A percentile compares a stretch with the other conserved stretches of the same genome.
phyloP scores from a whole-genome alignment of 2,888 invertebrate species.

The Euplexia lucipara region DNA sequence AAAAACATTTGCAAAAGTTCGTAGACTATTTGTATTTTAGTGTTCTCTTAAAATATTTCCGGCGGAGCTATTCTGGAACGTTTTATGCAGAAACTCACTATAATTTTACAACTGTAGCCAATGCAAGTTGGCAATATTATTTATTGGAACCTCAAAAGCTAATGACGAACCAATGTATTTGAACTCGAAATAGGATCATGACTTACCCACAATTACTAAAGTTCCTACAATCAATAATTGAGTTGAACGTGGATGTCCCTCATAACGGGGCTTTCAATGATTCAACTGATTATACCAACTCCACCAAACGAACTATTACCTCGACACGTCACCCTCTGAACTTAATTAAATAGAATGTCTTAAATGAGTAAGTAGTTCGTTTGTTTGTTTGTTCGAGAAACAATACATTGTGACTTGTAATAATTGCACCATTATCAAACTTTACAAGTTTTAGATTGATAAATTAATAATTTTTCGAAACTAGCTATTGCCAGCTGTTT shows the following conservation, averaged over 20 bases:
- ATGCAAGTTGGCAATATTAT: conserved; percentile 32
- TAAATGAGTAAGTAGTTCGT: not conserved
- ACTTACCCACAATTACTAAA: conserved; percentile 26
- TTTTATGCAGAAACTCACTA: conserved; percentile 6
- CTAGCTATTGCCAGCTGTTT: no score
- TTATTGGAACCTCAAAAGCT: conserved; percentile 27
- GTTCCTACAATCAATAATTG: conserved; percentile 42
- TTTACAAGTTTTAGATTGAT: no score
- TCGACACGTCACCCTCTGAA: conserved; percentile 6
- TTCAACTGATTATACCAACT: conserved; percentile 15
- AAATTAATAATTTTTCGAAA: no score
- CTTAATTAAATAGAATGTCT: no score
- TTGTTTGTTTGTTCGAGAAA: no score
- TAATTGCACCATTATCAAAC: no score
- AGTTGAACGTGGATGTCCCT: conserved; percentile 7
- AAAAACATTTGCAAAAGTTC: not conserved
- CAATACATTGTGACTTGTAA: no score
- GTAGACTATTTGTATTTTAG: not conserved
- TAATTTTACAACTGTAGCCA: conserved; percentile 22
- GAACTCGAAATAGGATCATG: conserved; percentile 44
- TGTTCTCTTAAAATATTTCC: not conserved
- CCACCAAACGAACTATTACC: conserved; percentile 8
- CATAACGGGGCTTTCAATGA: conserved; percentile 10
- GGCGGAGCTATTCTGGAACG: conserved; percentile 15
- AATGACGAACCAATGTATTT: conserved; percentile 34